Evolutionary conservation across 2,888 invertebrate genomes (phyloP), one percentile per base, ranked within the genome.

Genomic region (Lasius fuliginosus): DNA sequence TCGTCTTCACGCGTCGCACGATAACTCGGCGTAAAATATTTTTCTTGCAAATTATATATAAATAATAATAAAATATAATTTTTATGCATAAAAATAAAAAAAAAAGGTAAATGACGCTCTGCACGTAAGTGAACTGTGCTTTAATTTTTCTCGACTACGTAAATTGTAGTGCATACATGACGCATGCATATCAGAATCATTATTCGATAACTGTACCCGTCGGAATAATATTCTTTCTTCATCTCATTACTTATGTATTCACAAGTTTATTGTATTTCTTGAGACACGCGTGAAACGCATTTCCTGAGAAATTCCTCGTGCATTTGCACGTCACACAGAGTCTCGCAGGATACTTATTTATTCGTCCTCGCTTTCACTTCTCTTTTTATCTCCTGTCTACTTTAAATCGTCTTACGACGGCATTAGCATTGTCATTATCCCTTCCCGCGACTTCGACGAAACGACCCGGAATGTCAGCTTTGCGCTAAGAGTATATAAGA

Each of bases 401-500:
- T 46, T 73, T 46, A 73, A 46, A 81, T 81, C 71, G 18, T 46
- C 60, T 73, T 46, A 73, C 33, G 67, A 36, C 5, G 49, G 40
- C 27, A 83, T 76, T 77, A 65, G 30, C 84, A 49, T 75, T 46
- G 62, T 81, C 84, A 76, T 84, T 84, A 81, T 65, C 76, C 73
- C 15, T 62, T 40, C n/a, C 8, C 60, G 53, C 40, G 27, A 36
- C 60, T 69, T 81, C 73, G 69, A 64, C 36, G 62, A 30, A 33
- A 30, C 71, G 82, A 84, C 74, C 76, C 81, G 84, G 56, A 88
- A 86, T 82, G 46, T n/a, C 46, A 49, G 73, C 23, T 60, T 73
- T 40, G 33, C 36, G 74, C 73, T 27, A 12, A 62, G 36, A 46
- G 23, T 46, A 8, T 53, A 53, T 53, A 27, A 12, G 15, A 46